These are phyloP conservation scores for Isaurus tuberculatus DNA, from an alignment of 92 coral and sea anemone species.

Conservation along the genomic window DNA sequence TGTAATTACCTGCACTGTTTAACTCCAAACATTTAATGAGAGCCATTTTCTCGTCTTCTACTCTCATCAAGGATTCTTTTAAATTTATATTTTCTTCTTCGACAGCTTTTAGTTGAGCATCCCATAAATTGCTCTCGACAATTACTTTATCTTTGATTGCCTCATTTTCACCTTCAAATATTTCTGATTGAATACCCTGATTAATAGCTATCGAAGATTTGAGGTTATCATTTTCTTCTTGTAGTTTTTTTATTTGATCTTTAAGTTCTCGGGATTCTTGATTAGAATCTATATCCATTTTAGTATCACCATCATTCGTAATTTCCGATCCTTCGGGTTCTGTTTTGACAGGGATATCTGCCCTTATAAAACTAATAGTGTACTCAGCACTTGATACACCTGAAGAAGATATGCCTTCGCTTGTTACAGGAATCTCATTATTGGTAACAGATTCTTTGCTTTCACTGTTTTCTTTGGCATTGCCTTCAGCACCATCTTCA, in stretches of 20 bases:
- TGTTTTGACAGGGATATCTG: conserved; percentile 27
- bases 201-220: conserved; percentile 59
- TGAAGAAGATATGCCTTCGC: neutral
- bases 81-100: conserved; percentile 68
- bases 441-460: conserved; percentile 38
- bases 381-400: neutral
- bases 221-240: conserved; percentile 66
- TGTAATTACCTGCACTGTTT: conserved; percentile 51
- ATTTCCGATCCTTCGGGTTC: conserved; percentile 57
- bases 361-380: neutral
- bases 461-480: conserved; percentile 54
- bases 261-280: conserved; percentile 34
- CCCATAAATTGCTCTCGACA: conserved; percentile 67
- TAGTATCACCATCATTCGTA: conserved; percentile 60
- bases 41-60: conserved; percentile 83
- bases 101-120: conserved; percentile 57
- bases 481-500: conserved; percentile 63
- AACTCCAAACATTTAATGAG: conserved; percentile 79
- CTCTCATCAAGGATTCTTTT: conserved; percentile 67
- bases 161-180: conserved; percentile 64
- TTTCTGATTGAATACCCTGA: conserved; percentile 59
- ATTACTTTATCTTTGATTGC: conserved; percentile 46
- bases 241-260: conserved; percentile 60
- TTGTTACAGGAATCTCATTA: neutral
- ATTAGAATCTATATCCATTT: conserved; percentile 63